Conservation (phyloP, 2,113 vertebrate genomes). For the Oncorhynchus keta region DNA sequence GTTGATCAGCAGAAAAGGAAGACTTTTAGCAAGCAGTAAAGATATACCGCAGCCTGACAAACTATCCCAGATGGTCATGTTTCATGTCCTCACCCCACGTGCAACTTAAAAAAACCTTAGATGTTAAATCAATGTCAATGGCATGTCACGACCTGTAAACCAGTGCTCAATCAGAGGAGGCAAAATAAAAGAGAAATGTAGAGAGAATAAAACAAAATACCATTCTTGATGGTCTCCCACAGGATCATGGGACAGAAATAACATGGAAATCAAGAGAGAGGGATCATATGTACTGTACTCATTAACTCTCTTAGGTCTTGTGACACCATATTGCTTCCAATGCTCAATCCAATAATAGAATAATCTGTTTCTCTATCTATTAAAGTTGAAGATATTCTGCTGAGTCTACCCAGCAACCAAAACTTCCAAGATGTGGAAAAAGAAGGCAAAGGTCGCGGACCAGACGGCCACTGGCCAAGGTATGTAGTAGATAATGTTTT, state of each 20-base stretch:
- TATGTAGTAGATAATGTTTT: constrained; percentile 21
- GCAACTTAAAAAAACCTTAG: no score
- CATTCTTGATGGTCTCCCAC: no score
- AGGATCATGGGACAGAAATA: no score
- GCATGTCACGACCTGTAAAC: not conserved
- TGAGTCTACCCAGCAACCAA: not conserved
- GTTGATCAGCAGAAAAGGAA: not conserved
- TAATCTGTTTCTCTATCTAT: no score
- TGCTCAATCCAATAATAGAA: not conserved
- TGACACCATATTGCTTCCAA: not conserved
- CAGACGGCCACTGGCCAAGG: constrained; percentile 57
- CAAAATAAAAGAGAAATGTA: not conserved
- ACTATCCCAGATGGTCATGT: not conserved
- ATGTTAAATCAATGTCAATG: not conserved
- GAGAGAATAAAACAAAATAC: no score
- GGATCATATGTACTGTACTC: not conserved
- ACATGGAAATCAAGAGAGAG: not conserved
- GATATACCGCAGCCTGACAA: not conserved
- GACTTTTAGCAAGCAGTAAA: no score
- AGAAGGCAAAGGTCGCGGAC: no score
- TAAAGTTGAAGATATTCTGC: no score
- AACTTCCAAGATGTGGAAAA: no score
- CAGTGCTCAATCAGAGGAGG: no score
- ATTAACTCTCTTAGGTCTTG: not conserved
- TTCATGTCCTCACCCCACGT: constrained; percentile 6